phyloP scores from a whole-genome alignment of 2,113 vertebrate species.

The Accipiter virgatus region DNA sequence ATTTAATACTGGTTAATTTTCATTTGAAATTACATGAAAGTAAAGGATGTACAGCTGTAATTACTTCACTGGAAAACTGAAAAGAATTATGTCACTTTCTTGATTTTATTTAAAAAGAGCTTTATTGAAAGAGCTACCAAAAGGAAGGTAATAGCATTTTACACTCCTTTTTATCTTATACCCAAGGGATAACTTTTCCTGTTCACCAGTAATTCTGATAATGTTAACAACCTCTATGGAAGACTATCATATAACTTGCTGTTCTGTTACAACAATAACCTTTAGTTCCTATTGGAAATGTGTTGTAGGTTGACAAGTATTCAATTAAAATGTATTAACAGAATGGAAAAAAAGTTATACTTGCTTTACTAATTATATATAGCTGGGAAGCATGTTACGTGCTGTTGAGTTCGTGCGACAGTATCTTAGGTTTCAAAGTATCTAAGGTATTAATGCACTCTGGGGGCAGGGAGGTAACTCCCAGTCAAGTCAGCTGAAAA shows the following conservation, averaged over 20 bases:
- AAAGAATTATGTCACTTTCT: not conserved
- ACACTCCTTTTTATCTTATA: not conserved
- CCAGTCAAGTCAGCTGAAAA: not conserved
- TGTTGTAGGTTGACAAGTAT: not conserved
- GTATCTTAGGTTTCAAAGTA: not conserved
- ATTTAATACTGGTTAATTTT: slow-evolving; percentile 12
- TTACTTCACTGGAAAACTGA: not conserved
- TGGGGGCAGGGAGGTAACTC: slow-evolving; percentile 13
- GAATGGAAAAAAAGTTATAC: not conserved
- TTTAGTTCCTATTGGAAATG: not conserved
- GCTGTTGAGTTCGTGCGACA: not conserved
- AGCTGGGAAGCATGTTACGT: not conserved
- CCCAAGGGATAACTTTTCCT: not conserved
- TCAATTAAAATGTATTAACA: not conserved
- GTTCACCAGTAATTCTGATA: not conserved
- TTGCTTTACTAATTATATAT: not conserved
- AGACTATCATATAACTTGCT: not conserved
- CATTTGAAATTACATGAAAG: not conserved
- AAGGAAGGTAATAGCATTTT: not conserved
- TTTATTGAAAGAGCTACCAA: not conserved
- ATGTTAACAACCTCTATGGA: not conserved
- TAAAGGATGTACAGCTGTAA: not conserved
- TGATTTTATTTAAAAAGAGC: not conserved
- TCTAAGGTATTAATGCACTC: slow-evolving; percentile 6
- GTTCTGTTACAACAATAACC: not conserved